Evolutionary conservation across 2,113 vertebrate genomes (phyloP).

Genomic region (Andinoacara biseriatus): DNA sequence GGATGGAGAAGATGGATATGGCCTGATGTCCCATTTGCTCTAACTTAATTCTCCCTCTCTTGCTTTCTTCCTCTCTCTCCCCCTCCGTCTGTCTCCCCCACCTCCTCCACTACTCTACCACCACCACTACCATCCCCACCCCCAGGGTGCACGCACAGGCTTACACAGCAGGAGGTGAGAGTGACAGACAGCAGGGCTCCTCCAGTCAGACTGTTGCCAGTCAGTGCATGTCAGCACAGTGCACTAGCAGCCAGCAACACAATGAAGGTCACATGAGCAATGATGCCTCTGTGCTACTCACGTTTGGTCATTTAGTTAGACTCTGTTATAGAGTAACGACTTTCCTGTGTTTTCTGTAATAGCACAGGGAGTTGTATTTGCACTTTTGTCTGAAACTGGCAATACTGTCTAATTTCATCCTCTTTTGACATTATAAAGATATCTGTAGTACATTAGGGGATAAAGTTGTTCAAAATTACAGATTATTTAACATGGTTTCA

Average conservation of each 20-base stretch:
- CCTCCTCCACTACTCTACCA: neutral
- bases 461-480: neutral
- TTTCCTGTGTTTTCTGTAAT: neutral
- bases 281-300: conserved; percentile 38
- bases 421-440: neutral
- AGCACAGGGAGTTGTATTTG: neutral
- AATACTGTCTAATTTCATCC: conserved; percentile 1
- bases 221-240: conserved; percentile 62
- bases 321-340: conserved; percentile 26
- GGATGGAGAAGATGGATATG: conserved; percentile 59
- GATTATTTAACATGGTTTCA: neutral
- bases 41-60: conserved; percentile 53
- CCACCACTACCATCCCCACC: neutral
- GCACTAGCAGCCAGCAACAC: conserved; percentile 58
- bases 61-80: neutral
- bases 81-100: conserved; percentile 24
- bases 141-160: conserved; percentile 45
- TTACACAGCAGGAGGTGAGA: conserved; percentile 68
- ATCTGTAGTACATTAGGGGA: neutral
- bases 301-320: conserved; percentile 29
- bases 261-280: conserved; percentile 58
- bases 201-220: conserved; percentile 56
- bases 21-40: conserved; percentile 53
- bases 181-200: conserved; percentile 65
- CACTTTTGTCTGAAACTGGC: neutral